These are phyloP conservation scores for Nephrotoma guestfalica DNA, from an alignment of 2,888 invertebrate species.

Conservation along the genomic window DNA sequence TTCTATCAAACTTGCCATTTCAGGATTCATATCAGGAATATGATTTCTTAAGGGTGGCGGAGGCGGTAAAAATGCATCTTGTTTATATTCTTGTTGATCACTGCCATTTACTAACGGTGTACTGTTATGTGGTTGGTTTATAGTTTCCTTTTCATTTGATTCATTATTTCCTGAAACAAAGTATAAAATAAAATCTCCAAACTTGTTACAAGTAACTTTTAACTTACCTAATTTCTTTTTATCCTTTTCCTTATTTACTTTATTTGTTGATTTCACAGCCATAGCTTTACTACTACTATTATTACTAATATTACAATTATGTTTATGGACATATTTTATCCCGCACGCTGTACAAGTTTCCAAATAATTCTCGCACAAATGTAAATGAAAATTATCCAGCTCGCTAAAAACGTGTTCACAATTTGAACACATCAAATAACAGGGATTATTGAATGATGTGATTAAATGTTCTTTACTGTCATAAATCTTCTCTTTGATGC, in stretches of 20 bases:
- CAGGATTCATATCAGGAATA: not conserved
- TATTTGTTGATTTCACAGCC: constrained; percentile 6
- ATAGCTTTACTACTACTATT: constrained; percentile 2
- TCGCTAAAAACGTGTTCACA: constrained; percentile 67
- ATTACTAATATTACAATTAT: constrained; percentile 22
- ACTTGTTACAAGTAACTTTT: not conserved
- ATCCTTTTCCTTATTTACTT: not conserved
- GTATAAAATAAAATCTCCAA: not conserved
- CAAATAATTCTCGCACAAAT: constrained; percentile 41
- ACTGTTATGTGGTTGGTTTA: not conserved
- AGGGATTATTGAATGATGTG: constrained; percentile 46
- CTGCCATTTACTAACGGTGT: not conserved
- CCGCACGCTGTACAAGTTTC: constrained; percentile 29
- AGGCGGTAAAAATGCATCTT: not conserved
- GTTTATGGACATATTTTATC: constrained; percentile 26
- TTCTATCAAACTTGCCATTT: not conserved
- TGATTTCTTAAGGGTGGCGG: not conserved
- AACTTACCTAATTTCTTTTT: not conserved
- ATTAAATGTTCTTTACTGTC: constrained; percentile 52
- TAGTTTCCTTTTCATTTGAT: not conserved
- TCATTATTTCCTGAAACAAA: not conserved
- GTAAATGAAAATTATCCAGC: constrained; percentile 59
- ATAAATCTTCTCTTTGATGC: constrained; percentile 54
- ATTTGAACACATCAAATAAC: constrained; percentile 65
- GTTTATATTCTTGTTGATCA: not conserved